Percentiles rank a stretch among this genome's conserved stretches.
phyloP scores from a whole-genome alignment of 1,140 invertebrate genomes.

The Oreohelix idahoensis region DNA sequence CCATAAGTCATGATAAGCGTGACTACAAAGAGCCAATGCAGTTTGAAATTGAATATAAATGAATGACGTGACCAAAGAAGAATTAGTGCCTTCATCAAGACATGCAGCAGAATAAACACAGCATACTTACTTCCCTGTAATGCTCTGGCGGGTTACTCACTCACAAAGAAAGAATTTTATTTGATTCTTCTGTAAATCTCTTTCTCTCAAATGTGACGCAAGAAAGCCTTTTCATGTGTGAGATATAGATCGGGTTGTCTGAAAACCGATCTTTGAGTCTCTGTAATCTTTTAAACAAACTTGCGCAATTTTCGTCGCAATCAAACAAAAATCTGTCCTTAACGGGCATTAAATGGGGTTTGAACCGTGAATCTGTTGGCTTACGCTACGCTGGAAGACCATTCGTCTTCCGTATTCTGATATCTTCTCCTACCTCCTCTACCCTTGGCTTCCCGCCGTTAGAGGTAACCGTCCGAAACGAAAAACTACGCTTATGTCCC shows the following conservation, averaged over 20 bases:
- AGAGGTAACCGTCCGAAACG: background rate
- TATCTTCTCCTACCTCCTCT: background rate
- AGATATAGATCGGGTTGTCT: background rate
- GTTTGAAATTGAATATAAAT: too few species aligned
- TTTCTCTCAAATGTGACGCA: background rate
- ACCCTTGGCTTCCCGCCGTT: background rate
- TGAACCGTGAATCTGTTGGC: slow-evolving; percentile 4
- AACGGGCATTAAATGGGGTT: background rate
- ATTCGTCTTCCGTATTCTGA: background rate
- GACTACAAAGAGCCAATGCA: too few species aligned
- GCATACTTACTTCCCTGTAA: too few species aligned
- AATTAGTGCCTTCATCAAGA: too few species aligned
- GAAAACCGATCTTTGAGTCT: background rate
- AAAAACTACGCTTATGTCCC: background rate
- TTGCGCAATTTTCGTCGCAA: background rate
- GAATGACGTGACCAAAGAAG: too few species aligned
- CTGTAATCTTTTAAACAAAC: background rate
- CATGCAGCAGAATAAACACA: too few species aligned
- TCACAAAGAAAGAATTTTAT: too few species aligned
- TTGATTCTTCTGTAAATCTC: background rate
- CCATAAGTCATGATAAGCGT: too few species aligned
- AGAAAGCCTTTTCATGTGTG: background rate
- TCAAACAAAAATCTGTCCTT: background rate
- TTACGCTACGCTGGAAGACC: background rate
- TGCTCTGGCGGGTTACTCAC: too few species aligned